phyloP scores from a whole-genome alignment of 2,113 vertebrate species.

The Propithecus coquereli region DNA sequence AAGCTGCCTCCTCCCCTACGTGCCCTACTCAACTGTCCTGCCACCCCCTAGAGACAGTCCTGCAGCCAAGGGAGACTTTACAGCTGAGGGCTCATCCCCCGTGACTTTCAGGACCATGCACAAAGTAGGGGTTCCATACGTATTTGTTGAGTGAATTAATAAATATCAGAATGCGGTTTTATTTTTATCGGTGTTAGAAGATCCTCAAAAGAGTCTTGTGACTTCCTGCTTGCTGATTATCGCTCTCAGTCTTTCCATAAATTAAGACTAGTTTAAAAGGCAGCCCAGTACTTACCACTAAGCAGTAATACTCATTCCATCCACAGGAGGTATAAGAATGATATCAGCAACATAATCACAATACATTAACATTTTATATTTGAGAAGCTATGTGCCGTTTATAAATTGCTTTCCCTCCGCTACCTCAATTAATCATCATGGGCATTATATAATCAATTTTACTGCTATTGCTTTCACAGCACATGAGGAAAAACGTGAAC shows the following conservation, averaged over 20 bases:
- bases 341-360: neutral
- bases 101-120: neutral
- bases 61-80: conserved; percentile 71
- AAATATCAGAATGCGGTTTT: neutral
- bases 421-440: neutral
- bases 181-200: neutral
- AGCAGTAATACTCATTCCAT: neutral
- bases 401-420: neutral
- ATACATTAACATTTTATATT: neutral
- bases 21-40: conserved; percentile 81
- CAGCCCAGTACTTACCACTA: neutral
- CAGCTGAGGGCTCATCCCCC: neutral
- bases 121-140: neutral
- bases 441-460: neutral
- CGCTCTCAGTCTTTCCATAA: neutral
- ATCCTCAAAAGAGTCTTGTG: neutral
- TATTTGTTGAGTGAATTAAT: neutral
- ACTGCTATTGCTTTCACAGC: neutral
- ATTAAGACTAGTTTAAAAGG: neutral
- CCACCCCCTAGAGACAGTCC: conserved; percentile 74
- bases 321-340: neutral
- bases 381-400: neutral
- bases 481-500: neutral
- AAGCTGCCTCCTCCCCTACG: conserved; percentile 82
- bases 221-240: neutral